Percentiles rank a stretch among this genome's conserved stretches.
Evolutionary conservation across 2,113 vertebrate genomes (phyloP).

Genomic region (Petaurus breviceps): DNA sequence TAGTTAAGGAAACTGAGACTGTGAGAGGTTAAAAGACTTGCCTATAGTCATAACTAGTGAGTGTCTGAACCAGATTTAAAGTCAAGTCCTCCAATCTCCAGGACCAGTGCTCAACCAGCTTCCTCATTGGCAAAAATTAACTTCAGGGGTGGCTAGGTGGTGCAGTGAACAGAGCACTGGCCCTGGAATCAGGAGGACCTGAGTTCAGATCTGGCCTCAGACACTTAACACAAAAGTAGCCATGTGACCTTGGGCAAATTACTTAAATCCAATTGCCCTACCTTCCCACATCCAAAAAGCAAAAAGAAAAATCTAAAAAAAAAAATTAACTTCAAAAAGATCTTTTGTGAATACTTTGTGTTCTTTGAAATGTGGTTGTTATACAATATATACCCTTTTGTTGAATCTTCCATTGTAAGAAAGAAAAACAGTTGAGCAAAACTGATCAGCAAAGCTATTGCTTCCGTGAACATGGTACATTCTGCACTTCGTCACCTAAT

Average conservation of each 20-base stretch:
- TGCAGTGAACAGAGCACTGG: too few relatives aligned
- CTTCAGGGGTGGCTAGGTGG: too few relatives aligned
- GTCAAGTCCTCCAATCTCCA: neutral
- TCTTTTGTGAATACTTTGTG: neutral
- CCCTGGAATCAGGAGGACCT: too few relatives aligned
- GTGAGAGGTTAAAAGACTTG: neutral
- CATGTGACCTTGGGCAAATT: too few relatives aligned
- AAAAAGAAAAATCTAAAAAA: too few relatives aligned
- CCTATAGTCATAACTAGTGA: neutral
- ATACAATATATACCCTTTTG: neutral
- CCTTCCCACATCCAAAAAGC: too few relatives aligned
- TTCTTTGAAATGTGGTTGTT: neutral
- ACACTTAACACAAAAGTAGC: too few relatives aligned
- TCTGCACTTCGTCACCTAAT: too few relatives aligned
- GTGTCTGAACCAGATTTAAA: neutral
- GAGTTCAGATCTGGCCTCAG: too few relatives aligned
- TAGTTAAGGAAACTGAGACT: neutral
- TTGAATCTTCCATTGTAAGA: neutral
- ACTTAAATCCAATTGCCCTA: too few relatives aligned
- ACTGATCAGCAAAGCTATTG: neutral
- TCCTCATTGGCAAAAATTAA: neutral
- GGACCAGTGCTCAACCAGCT: neutral
- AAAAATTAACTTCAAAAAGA: neutral
- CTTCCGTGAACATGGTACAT: too few relatives aligned
- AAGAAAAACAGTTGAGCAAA: neutral